These are phyloP conservation scores for Leptosomus discolor DNA, from an alignment of 2,113 vertebrate genomes.

Conservation along the genomic window DNA sequence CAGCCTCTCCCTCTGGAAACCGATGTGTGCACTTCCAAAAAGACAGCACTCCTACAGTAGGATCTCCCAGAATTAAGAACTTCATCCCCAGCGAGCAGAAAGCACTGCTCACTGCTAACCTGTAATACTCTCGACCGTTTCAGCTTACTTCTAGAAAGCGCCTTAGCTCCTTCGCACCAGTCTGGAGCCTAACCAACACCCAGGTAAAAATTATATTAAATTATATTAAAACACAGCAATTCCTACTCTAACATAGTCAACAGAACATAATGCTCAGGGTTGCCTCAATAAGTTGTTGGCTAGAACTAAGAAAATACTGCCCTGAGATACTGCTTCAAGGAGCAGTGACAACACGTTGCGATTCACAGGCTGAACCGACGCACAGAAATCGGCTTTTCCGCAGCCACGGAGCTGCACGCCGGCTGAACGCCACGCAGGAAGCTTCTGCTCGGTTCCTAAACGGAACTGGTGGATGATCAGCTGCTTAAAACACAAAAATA, in stretches of 20 bases:
- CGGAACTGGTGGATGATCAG: background rate
- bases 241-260: background rate
- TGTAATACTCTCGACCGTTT: accelerated
- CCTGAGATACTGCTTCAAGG: background rate
- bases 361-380: background rate
- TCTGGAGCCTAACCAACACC: background rate
- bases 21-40: background rate
- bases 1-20: background rate
- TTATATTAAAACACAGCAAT: accelerated
- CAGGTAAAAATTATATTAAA: background rate
- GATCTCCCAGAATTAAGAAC: background rate
- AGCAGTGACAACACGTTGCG: background rate
- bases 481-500: background rate
- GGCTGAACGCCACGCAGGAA: background rate
- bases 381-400: background rate
- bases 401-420: background rate
- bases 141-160: background rate
- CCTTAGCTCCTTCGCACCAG: background rate
- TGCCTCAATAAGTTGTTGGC: background rate
- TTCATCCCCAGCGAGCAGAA: background rate
- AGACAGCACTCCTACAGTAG: background rate
- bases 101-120: background rate
- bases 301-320: background rate
- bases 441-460: background rate
- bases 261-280: background rate